Base-by-base conservation (phyloP, 2,113 vertebrate genomes). In the Albula goreensis region DNA sequence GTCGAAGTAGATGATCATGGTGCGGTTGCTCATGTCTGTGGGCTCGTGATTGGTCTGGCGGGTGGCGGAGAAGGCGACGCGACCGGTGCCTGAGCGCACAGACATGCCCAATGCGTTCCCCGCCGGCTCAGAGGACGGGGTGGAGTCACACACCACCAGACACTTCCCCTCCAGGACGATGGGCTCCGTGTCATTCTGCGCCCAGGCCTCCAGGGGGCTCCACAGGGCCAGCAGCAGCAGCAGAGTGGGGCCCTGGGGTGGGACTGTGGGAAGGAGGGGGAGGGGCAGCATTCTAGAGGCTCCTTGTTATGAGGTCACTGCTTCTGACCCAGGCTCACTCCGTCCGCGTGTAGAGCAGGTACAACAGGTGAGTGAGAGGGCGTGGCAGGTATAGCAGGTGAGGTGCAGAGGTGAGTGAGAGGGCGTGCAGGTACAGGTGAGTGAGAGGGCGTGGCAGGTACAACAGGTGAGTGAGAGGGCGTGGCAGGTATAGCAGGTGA, bases 1-100 rank as follows among this genome's bases (percentile, higher is more conserved):
- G 88, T 96, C 95, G 84, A 96, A 96, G 90, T 96, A 95, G 94
- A 96, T 96, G 91, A 95, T 95, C 95, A 96, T 96, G 85, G 95
- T 96, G 87, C 94, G 95, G 88, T 96, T 96, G 93, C 95, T 95
- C 95, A 95, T 96, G 89, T 96, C 95, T 0, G 95, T 96, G 79
- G 96, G 95, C 87, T 96, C 96, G 5, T 96, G 96, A 92, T 96
- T 96, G 66, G 96, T 96, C 90, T 95, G 95, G 52, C 96, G 94
- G 84, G 94, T 95, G 89, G 93, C 95, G 0, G 95, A 96, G 87
- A 96, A 96, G 86, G 96, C 96, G 82, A 96, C 95, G 1, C 95
- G 91, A 0, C 94, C 95, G 0, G 94, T 94, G 83, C 95, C 94
- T 0, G 95, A 95, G 66, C 95, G 95, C 0, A 96, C 95, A 0